Base-by-base conservation (phyloP, 2,113 vertebrate genomes). In the Aegotheles bennettii region DNA sequence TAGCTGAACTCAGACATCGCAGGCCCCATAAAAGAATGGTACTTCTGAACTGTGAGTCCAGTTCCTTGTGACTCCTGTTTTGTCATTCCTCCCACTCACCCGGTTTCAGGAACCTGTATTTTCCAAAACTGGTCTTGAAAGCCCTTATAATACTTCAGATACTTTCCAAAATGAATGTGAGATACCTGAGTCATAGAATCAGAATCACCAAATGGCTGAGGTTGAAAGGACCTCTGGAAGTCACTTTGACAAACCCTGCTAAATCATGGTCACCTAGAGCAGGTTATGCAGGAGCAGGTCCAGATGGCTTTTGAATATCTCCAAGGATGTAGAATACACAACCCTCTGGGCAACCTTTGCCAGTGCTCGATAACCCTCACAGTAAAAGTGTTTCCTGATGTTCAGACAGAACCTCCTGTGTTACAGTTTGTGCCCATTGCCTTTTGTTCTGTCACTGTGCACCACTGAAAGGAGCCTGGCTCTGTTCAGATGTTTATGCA, bases 1-100 rank as follows among this genome's bases (percentile, higher is more conserved):
- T 69, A 90, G 24, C 54, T 87, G 61, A 70, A 82, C 12, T 38
- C 13, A 16, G 14, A 10, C 40, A 65, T 9, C 61, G 14, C 29
- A 78, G 36, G 2, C 20, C 11, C 21, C 57, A 40, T 1, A 0
- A 25, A 59, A 71, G 7, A 10, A 11, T 11, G 4, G 3, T 24
- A 56, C 11, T 29, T 16, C 10, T 74, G 33, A 77, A 31, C 16
- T 33, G 18, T 18, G 13, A 67, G 17, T 16, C 60, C 25, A 26
- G 42, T n/a, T 57, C 8, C 51, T 65, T 38, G 4, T 50, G 8
- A 29, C 18, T 63, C 16, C 31, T 5, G 1, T 65, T 74, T 48
- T 43, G 13, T 42, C 7, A 36, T 78, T 85, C 18, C 11, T 74
- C 6, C 6, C 10, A 35, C 10, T 69, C 1, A 1, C 4, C 10